Conservation (phyloP, 1,140 invertebrate species). For the Chironomus striatipennis region DNA sequence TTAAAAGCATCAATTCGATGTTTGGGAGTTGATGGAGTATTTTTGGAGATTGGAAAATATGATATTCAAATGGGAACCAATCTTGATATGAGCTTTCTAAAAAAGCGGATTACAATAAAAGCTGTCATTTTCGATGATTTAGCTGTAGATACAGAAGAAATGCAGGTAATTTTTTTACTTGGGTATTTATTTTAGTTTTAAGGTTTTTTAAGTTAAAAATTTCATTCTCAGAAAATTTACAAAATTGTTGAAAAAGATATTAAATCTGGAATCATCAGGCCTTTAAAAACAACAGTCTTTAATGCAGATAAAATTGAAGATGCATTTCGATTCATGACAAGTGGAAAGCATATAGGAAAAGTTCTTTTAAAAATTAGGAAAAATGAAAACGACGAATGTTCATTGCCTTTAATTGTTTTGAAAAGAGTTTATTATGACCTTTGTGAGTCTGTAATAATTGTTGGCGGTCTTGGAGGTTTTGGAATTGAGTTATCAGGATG, state of each 20-base stretch:
- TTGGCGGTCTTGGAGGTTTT: slow-evolving; percentile 74
- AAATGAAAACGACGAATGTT: slow-evolving; percentile 39
- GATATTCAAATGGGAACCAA: slow-evolving; percentile 43
- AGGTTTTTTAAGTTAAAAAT: too few species aligned
- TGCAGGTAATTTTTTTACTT: slow-evolving; percentile 29
- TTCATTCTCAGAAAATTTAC: too few species aligned
- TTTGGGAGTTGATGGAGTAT: slow-evolving; percentile 45
- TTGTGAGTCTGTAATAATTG: slow-evolving; percentile 42
- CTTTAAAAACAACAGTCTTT: slow-evolving; percentile 42
- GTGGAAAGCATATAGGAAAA: slow-evolving; percentile 77
- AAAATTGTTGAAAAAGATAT: slow-evolving; percentile 51
- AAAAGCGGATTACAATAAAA: slow-evolving; percentile 60
- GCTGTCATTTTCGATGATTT: slow-evolving; percentile 53
- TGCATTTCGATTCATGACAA: slow-evolving; percentile 60
- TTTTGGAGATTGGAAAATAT: slow-evolving; percentile 52
- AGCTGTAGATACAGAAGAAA: slow-evolving; percentile 40
- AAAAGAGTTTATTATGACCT: slow-evolving; percentile 30
- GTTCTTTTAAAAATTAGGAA: slow-evolving; percentile 47
- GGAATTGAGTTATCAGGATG: slow-evolving; percentile 76
- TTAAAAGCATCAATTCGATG: slow-evolving; percentile 52
- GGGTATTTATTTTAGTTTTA: slow-evolving; percentile 59
- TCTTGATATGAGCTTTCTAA: slow-evolving; percentile 52
- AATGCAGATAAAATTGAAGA: slow-evolving; percentile 41
- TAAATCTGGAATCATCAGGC: slow-evolving; percentile 42
- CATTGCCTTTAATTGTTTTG: not conserved